phyloP scores from a whole-genome alignment of 2,888 invertebrate species.

The Philhelius pedissequus region DNA sequence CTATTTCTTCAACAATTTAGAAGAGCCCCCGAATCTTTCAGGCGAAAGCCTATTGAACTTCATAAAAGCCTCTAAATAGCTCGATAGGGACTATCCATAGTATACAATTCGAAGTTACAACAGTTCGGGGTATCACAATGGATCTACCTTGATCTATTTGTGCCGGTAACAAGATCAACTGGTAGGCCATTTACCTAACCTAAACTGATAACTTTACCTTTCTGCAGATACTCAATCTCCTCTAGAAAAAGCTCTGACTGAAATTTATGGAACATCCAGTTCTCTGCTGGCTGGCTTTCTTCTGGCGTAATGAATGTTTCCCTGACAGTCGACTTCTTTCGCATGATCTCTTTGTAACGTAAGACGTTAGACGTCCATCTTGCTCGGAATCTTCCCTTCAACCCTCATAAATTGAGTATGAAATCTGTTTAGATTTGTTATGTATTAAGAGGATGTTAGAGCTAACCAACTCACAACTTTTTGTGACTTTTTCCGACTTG shows the following conservation, averaged over 20 bases:
- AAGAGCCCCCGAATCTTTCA: no score
- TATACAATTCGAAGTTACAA: no score
- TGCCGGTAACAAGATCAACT: no score
- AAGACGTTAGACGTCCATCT: background rate
- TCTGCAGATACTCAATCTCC: background rate
- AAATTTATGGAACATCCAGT: background rate
- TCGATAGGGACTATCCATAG: no score
- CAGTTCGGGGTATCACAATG: no score
- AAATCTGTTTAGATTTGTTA: background rate
- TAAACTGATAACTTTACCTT: background rate
- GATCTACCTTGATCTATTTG: no score
- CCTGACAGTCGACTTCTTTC: background rate
- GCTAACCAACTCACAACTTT: background rate
- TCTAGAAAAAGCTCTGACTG: background rate
- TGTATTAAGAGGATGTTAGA: background rate
- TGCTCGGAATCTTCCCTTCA: background rate
- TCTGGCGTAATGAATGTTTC: background rate
- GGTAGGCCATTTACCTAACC: no score
- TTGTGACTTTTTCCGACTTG: background rate
- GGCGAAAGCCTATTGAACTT: no score
- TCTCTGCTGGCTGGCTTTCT: no score
- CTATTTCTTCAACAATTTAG: no score
- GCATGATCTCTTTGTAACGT: background rate
- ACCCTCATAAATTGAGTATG: background rate
- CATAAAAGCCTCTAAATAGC: no score